phyloP scores from a whole-genome alignment of 1,140 invertebrate species.

The Chironomus striatipennis region DNA sequence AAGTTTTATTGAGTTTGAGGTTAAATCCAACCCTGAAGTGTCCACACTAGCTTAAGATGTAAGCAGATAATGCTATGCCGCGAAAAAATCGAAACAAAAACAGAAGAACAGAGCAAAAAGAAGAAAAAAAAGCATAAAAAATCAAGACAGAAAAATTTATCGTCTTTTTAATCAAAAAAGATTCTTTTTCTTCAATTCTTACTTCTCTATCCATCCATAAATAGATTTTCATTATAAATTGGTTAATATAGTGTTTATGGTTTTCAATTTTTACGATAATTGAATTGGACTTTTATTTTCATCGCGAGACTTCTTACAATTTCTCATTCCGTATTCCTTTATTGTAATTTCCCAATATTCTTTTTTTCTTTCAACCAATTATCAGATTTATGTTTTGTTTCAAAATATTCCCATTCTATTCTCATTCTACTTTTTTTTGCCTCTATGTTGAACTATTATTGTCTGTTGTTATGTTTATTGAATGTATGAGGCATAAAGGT shows the following conservation, averaged over 20 bases:
- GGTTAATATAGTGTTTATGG: conserved; percentile 5
- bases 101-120: too few species aligned
- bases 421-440: too few species aligned
- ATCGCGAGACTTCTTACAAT: neutral
- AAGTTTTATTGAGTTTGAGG: too few species aligned
- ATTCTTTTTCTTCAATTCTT: neutral
- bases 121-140: too few species aligned
- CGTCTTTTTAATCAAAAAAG: conserved; percentile 1
- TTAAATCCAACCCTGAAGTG: too few species aligned
- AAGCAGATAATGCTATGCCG: too few species aligned
- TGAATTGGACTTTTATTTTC: conserved; percentile 22
- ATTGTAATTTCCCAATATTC: neutral
- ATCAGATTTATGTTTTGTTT: conserved; percentile 10
- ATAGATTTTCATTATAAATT: neutral
- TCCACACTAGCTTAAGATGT: too few species aligned
- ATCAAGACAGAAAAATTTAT: neutral
- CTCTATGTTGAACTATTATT: neutral
- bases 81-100: too few species aligned
- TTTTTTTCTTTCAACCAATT: neutral
- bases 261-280: conserved; percentile 20
- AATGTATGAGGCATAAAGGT: neutral
- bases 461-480: too few species aligned
- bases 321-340: neutral
- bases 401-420: neutral
- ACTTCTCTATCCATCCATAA: neutral